Base-by-base conservation (phyloP, 2,888 invertebrate species). In the Carcina quercana region DNA sequence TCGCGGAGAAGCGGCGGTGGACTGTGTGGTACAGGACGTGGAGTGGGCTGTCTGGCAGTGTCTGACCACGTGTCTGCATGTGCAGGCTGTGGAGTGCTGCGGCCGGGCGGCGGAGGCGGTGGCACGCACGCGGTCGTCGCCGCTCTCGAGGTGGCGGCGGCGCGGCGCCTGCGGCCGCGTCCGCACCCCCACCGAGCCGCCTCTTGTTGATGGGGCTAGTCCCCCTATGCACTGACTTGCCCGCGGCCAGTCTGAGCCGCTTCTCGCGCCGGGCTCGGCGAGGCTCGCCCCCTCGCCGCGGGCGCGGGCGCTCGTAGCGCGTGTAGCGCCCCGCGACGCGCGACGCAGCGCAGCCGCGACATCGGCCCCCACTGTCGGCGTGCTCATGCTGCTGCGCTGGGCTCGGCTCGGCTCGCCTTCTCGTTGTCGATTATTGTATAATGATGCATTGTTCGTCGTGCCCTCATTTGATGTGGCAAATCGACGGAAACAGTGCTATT, bases 231-330 rank as follows among this genome's bases (percentile, higher is more conserved):
- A 62, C 61, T 56, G 69, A 61, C 65, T 60, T 54, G 71, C 64
- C 60, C 61, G 73, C 74, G 75, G 76, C 74, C 59, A 60, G 73
- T 74, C 76, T 68, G 72, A 67, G 76, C 76, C 79, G 79, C 76
- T 76, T 73, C 72, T 75, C 75, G 66, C 42, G 50, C 38, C 44
- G 54, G 51, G 55, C 53, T 55, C 47, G 50, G 53, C 50, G 53
- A 40, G 50, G 50, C 47, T 46, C 49, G 56, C 46, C 48, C 53
- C 49, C 49, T 52, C 54, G 52, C 48, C 45, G 45, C 45, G 47
- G 46, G 49, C 53, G 55, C 53, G 48, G 47, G 45, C 40, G 43
- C 30, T 28, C 37, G 48, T 36, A 24, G 55, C 53, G 47, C 54
- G 50, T 42, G 38, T 43, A 42, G 40, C 46, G 43, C 47, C 43